These are phyloP conservation scores for Candoia aspera DNA, from an alignment of 2,113 vertebrate species.

Conservation along the genomic window DNA sequence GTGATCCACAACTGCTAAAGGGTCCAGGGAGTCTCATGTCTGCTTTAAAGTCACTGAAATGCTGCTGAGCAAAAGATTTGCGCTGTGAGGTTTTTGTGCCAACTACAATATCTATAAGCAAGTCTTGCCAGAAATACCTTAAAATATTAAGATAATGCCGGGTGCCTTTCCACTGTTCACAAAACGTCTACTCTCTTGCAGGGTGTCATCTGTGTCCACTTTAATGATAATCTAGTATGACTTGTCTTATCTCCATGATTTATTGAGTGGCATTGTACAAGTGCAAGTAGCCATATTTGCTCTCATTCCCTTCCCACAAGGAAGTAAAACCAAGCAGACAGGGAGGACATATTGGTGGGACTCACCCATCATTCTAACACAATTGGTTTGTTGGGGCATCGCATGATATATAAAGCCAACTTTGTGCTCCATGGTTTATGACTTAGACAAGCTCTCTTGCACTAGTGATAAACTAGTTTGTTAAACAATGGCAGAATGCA, in stretches of 20 bases:
- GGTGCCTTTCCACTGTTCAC: neutral
- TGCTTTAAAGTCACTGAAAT: neutral
- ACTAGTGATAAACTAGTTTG: neutral
- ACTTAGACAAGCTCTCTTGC: neutral
- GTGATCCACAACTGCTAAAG: neutral
- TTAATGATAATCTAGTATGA: no score
- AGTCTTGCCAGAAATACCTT: neutral
- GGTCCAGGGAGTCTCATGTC: neutral
- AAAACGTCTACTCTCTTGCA: no score
- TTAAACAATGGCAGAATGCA: neutral
- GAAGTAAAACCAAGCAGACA: neutral
- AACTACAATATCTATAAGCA: neutral
- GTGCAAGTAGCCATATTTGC: neutral
- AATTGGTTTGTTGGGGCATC: neutral
- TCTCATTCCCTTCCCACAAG: neutral
- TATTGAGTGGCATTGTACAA: neutral
- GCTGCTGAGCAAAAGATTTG: neutral
- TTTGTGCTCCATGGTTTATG: neutral
- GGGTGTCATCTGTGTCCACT: no score
- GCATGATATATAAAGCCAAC: no score
- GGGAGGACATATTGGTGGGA: neutral
- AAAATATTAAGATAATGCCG: neutral
- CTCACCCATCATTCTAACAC: neutral
- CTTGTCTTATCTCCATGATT: no score
- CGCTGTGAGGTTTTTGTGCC: neutral